phyloP scores from a whole-genome alignment of 2,888 invertebrate species.

The Tipula vernalis region DNA sequence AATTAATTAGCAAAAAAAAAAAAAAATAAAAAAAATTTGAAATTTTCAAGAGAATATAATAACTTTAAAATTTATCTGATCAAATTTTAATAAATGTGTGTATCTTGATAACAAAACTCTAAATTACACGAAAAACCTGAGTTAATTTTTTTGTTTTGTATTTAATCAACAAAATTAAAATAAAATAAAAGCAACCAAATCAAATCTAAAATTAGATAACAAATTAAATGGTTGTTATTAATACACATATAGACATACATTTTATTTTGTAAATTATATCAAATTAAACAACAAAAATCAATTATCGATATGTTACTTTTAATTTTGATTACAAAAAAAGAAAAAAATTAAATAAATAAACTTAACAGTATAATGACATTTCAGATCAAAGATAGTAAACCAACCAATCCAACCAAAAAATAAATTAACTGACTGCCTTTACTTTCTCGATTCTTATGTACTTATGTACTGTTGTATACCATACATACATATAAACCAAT shows the following conservation, averaged over 20 bases:
- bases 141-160: background rate
- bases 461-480: background rate
- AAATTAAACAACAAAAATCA: background rate
- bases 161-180: background rate
- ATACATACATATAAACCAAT: background rate
- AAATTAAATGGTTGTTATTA: background rate
- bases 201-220: background rate
- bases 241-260: background rate
- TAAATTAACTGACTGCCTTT: background rate
- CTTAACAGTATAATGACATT: background rate
- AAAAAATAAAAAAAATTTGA: background rate
- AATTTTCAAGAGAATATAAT: background rate
- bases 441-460: background rate
- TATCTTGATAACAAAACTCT: background rate
- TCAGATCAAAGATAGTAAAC: background rate
- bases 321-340: background rate
- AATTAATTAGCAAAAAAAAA: background rate
- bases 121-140: background rate
- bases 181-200: background rate
- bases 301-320: background rate
- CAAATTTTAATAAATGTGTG: background rate
- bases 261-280: background rate
- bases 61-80: background rate
- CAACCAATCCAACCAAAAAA: background rate
- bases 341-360: background rate